Percentiles rank a stretch among this genome's conserved stretches.
Conservation (phyloP, 2,888 invertebrate species). For the Xylota segnis region DNA sequence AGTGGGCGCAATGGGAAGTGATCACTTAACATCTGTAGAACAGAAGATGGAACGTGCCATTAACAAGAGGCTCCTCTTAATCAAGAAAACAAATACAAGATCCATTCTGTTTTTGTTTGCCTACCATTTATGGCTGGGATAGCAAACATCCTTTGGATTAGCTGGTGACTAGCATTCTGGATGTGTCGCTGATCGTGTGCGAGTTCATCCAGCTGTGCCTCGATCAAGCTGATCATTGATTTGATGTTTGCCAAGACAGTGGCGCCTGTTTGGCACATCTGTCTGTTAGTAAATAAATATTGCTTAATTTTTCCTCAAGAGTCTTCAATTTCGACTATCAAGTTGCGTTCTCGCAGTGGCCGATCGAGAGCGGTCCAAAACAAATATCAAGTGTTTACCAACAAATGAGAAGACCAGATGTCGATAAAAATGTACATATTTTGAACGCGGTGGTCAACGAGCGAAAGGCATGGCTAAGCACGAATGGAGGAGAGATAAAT, state of each 20-base stretch:
- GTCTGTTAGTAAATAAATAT: constrained; percentile 48
- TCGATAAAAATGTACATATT: constrained; percentile 23
- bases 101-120: constrained; percentile 53
- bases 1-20: constrained; percentile 15
- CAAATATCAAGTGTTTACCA: constrained; percentile 49
- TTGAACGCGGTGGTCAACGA: constrained; percentile 28
- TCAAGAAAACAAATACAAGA: constrained; percentile 54
- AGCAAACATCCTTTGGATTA: constrained; percentile 69
- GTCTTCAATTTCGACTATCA: constrained; percentile 42
- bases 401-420: constrained; percentile 55
- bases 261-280: constrained; percentile 69
- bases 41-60: constrained; percentile 59
- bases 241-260: constrained; percentile 59
- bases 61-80: constrained; percentile 37
- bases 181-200: constrained; percentile 34
- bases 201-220: constrained; percentile 53
- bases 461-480: not conserved
- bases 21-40: constrained; percentile 41
- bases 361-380: constrained; percentile 34
- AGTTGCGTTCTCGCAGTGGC: constrained; percentile 38
- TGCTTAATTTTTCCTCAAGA: constrained; percentile 53
- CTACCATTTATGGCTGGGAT: constrained; percentile 53
- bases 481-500: not conserved
- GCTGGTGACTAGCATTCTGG: constrained; percentile 27
- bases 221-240: constrained; percentile 64